phyloP scores from a whole-genome alignment of 2,888 invertebrate genomes.

The Xanthostigma xanthostigma region DNA sequence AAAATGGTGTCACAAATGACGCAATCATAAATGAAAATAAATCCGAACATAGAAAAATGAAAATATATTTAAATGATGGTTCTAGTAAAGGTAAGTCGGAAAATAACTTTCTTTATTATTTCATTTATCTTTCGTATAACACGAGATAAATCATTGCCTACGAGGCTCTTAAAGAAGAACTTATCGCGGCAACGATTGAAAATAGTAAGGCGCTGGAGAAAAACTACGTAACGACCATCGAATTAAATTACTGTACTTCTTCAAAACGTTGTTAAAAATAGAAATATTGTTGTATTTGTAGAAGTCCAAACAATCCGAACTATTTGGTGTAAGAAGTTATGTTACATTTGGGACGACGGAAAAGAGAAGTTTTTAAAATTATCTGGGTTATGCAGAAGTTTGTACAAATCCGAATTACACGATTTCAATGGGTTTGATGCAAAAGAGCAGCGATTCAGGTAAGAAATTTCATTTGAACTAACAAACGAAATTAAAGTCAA shows the following conservation, averaged over 20 bases:
- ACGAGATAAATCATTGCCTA: too few species aligned
- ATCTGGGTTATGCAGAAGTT: conserved; percentile 55
- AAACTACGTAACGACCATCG: too few species aligned
- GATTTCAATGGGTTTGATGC: conserved; percentile 41
- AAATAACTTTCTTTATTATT: too few species aligned
- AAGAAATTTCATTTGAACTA: too few species aligned
- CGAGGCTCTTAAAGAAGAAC: too few species aligned
- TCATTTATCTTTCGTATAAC: too few species aligned
- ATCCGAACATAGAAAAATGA: background rate
- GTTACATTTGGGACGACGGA: conserved; percentile 63
- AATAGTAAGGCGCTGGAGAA: too few species aligned
- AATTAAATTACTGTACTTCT: background rate
- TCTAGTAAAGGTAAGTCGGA: conserved; percentile 27
- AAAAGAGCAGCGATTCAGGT: conserved; percentile 34
- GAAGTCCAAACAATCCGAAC: conserved; percentile 26
- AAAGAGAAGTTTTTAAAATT: conserved; percentile 53
- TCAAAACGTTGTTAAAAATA: background rate
- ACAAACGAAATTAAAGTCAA: too few species aligned
- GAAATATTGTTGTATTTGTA: background rate
- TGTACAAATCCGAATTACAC: conserved; percentile 47
- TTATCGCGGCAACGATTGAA: too few species aligned
- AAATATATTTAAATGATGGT: conserved; percentile 33
- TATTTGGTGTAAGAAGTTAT: conserved; percentile 72
- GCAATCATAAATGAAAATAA: too few species aligned
- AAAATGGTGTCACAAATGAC: too few species aligned